Evolutionary conservation across 2,888 invertebrate genomes (phyloP).

Genomic region (Rhogogaster chlorosoma): DNA sequence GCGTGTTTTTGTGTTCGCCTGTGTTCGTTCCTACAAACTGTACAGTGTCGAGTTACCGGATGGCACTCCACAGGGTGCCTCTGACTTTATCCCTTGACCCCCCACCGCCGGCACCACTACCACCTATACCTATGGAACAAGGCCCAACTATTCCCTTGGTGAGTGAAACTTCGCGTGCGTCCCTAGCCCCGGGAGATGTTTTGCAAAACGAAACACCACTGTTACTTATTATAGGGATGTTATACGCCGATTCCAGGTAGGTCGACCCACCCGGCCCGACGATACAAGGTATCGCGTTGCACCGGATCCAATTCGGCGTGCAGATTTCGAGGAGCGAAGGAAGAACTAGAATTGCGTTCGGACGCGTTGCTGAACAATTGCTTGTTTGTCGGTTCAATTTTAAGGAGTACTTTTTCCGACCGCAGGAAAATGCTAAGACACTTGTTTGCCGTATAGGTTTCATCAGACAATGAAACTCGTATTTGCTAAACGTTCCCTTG

Average conservation of each 20-base stretch:
- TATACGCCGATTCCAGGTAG: constrained; percentile 27
- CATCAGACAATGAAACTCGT: neutral
- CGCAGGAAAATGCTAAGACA: neutral
- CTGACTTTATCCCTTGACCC: constrained; percentile 73
- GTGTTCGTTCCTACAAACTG: constrained; percentile 72
- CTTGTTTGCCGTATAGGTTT: neutral
- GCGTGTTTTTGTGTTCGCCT: constrained; percentile 72
- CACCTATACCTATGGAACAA: neutral
- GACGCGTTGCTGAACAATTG: neutral
- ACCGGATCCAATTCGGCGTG: neutral
- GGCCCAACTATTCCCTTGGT: constrained; percentile 18
- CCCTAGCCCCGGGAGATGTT: constrained; percentile 14
- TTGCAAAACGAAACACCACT: constrained; percentile 41
- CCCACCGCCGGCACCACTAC: constrained; percentile 55
- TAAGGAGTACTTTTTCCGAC: neutral
- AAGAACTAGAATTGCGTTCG: neutral
- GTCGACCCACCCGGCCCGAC: neutral
- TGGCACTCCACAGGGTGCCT: constrained; percentile 77
- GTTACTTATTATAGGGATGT: constrained; percentile 43
- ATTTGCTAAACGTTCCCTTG: constrained; percentile 19
- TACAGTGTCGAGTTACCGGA: constrained; percentile 78
- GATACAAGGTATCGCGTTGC: constrained; percentile 8
- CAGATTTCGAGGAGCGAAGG: neutral
- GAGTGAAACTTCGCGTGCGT: constrained; percentile 36
- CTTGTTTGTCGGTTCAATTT: neutral